Evolutionary conservation across 2,797 vertebrate genomes (phyloP).

Genomic region (Apodemus agrarius): DNA sequence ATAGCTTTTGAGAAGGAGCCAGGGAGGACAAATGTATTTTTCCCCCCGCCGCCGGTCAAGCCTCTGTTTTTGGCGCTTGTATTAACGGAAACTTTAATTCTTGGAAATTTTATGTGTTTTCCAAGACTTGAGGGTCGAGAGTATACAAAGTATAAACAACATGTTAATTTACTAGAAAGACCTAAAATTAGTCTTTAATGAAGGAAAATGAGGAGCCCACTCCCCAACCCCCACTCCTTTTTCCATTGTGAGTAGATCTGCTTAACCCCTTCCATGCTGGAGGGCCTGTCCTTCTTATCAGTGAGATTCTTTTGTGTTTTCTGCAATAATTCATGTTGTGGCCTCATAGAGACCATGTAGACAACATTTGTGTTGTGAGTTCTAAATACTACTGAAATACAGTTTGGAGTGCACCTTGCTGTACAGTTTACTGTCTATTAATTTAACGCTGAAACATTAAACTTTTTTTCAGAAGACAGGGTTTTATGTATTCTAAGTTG

Average conservation of each 20-base stretch:
- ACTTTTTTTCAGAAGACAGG: not conserved
- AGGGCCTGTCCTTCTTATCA: not conserved
- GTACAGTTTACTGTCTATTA: not conserved
- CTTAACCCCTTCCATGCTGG: constrained; percentile 60
- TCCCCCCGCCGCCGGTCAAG: constrained; percentile 62
- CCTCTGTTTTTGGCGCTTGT: constrained; percentile 74
- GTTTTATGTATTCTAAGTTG: not conserved
- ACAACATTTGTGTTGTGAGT: not conserved
- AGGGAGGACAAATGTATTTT: constrained; percentile 25
- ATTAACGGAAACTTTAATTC: constrained; percentile 87
- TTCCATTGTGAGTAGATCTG: not conserved
- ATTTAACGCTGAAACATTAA: not conserved
- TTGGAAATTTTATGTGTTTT: constrained; percentile 78
- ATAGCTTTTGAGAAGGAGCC: constrained; percentile 47
- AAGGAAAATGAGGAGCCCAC: constrained; percentile 55
- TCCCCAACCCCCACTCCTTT: not conserved
- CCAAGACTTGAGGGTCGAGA: constrained; percentile 58
- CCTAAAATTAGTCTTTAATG: constrained; percentile 82
- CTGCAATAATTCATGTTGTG: not conserved
- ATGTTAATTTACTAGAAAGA: constrained; percentile 65
- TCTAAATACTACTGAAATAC: not conserved
- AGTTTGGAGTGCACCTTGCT: not conserved
- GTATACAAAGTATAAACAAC: constrained; percentile 78
- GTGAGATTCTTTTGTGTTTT: not conserved
- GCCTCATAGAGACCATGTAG: not conserved